Base-by-base conservation (phyloP, 2,113 vertebrate species). In the Salvelinus namaycush region DNA sequence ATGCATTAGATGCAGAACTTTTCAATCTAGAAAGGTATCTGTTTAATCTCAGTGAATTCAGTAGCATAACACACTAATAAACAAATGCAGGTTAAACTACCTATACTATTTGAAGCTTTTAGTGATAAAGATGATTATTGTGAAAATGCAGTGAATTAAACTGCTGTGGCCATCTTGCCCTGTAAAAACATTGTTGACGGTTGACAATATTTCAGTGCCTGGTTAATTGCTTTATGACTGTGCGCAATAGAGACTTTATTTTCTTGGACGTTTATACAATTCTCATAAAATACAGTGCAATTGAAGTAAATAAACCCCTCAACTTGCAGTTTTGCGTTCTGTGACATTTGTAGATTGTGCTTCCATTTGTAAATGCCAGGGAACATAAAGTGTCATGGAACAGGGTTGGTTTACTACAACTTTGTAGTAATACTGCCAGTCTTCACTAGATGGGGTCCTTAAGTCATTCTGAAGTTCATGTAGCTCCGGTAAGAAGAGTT, bases 261-360 rank as follows among this genome's bases (percentile, higher is more conserved):
- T 72, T 29, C 22, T 59, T 11, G 39, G 39, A 44, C 39, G 2
- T 62, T 68, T 39, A n/a, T 68, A 34, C 44, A 29, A 70, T 70
- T 59, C 54, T 60, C 44, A 74, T 22, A 57, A 27, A 65, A 54
- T 68, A 66, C 11, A 20, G n/a, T 70, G 1, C 18, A 66, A 69
- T 14, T 9, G 1, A 73, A 44, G 39, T 44, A 44, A 83, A 83
- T 83, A 34, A 72, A 73, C 34, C 31, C n/a, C 70, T 75, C 14
- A 39, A 69, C 73, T 83, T 79, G 60, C 66, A 64, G 68, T 16
- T 22, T 1, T 68, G 18, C 54, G 8, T 13, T 24, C 27, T 11
- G 27, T 29, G 71, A 39, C 54, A 7, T 73, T 62, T 31, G 29
- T 14, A 14, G n/a, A n/a, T 3, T 31, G 65, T 14, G 51, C 16